Evolutionary conservation across 1,140 invertebrate genomes (phyloP).

Genomic region (Drepana arcuata): DNA sequence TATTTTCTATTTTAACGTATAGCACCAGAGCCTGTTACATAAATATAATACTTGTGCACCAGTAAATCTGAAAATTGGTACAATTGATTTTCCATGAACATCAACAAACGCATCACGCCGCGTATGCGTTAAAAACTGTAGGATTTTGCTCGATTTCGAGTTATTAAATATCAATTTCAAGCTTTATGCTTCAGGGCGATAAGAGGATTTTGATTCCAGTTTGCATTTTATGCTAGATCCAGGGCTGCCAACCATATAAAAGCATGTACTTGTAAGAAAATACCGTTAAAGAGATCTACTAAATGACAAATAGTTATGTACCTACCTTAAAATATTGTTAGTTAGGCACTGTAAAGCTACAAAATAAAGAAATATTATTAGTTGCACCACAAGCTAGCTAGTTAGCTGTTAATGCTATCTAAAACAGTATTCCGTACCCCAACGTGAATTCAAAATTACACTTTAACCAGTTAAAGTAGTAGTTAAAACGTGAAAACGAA

Average conservation of each 20-base stretch:
- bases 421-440: no score
- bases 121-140: constrained; percentile 2
- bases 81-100: constrained; percentile 6
- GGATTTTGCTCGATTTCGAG: constrained; percentile 7
- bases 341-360: no score
- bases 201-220: constrained; percentile 36
- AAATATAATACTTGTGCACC: no score
- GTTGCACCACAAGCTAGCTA: no score
- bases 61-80: background rate
- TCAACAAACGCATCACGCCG: background rate
- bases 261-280: no score
- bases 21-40: background rate
- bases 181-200: constrained; percentile 28
- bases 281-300: no score
- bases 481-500: no score
- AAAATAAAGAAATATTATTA: no score
- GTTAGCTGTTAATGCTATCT: no score
- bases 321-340: no score
- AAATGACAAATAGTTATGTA: background rate
- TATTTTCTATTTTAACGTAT: background rate
- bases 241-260: constrained; percentile 8
- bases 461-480: no score
- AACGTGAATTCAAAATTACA: no score
- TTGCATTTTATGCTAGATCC: constrained; percentile 25
- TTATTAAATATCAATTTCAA: constrained; percentile 41